Percentiles rank a stretch among this genome's conserved stretches.
Conservation (phyloP, 2,888 invertebrate genomes). For the Drosophila meridiana region DNA sequence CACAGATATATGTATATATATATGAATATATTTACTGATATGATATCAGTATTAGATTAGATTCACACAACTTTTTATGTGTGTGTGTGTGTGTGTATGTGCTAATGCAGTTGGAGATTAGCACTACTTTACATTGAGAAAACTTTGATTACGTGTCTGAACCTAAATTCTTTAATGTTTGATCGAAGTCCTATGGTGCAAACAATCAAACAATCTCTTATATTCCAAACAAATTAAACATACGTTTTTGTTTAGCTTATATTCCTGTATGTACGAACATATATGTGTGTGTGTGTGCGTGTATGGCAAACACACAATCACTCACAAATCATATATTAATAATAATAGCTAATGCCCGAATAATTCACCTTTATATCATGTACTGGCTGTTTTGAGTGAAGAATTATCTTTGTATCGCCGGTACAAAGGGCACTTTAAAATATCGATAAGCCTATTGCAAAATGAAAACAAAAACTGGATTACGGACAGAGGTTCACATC, state of each 20-base stretch:
- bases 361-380: slow-evolving; percentile 22
- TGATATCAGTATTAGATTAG: slow-evolving; percentile 30
- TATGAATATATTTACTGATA: slow-evolving; percentile 20
- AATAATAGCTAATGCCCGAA: neutral
- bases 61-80: neutral
- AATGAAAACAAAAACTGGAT: slow-evolving; percentile 34
- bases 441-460: slow-evolving; percentile 45
- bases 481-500: slow-evolving; percentile 23
- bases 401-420: slow-evolving; percentile 37
- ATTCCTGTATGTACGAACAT: too few relatives aligned
- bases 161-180: slow-evolving; percentile 7
- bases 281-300: too few relatives aligned
- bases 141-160: slow-evolving; percentile 7
- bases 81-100: neutral
- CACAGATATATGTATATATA: neutral
- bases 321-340: slow-evolving; percentile 20
- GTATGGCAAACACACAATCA: slow-evolving; percentile 3
- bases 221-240: neutral
- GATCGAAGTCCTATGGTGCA: slow-evolving; percentile 31
- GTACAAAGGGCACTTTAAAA: slow-evolving; percentile 49
- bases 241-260: neutral
- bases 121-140: neutral
- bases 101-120: neutral
- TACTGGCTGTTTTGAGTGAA: slow-evolving; percentile 24
- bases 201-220: neutral